Evolutionary conservation across 2,113 vertebrate genomes (phyloP).

Genomic region (Oxyura jamaicensis): DNA sequence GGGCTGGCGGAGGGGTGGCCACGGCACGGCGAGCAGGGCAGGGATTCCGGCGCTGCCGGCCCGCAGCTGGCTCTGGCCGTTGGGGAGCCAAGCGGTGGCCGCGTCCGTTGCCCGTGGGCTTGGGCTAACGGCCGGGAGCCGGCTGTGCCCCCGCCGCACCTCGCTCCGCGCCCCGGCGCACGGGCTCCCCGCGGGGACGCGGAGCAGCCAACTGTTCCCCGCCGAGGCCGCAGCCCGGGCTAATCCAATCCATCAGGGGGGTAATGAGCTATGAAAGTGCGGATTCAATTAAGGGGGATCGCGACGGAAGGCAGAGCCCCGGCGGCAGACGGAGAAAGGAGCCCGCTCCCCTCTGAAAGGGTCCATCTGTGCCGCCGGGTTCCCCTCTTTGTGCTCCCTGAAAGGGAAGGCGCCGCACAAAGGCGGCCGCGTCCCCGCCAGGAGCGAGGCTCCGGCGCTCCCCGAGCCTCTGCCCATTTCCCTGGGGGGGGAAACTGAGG

Average conservation of each 20-base stretch:
- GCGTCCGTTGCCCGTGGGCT: background rate
- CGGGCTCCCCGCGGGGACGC: background rate
- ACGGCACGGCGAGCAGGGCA: fast-evolving
- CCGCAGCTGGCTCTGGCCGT: background rate
- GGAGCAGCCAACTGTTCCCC: slow-evolving; percentile 49
- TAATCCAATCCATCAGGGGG: slow-evolving; percentile 78
- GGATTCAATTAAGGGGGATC: slow-evolving; percentile 73
- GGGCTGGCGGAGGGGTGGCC: background rate
- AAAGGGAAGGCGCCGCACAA: slow-evolving; percentile 7
- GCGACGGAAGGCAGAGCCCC: slow-evolving; percentile 67
- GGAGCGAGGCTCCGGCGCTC: background rate
- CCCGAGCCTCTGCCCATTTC: background rate
- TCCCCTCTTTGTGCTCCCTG: slow-evolving; percentile 40
- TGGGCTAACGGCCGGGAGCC: background rate
- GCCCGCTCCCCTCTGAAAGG: slow-evolving; percentile 60
- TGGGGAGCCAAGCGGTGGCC: background rate
- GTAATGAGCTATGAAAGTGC: slow-evolving; percentile 81
- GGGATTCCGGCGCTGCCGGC: background rate
- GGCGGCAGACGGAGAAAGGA: slow-evolving; percentile 63
- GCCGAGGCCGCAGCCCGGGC: slow-evolving; percentile 8
- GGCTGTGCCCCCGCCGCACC: background rate
- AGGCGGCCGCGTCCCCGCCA: background rate
- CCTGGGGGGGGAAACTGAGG: background rate
- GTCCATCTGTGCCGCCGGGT: slow-evolving; percentile 74
- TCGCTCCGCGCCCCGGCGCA: background rate